Evolutionary conservation across 1,140 invertebrate genomes (phyloP), one percentile per base, ranked within the genome.

Genomic region (Drosophila repletoides): DNA sequence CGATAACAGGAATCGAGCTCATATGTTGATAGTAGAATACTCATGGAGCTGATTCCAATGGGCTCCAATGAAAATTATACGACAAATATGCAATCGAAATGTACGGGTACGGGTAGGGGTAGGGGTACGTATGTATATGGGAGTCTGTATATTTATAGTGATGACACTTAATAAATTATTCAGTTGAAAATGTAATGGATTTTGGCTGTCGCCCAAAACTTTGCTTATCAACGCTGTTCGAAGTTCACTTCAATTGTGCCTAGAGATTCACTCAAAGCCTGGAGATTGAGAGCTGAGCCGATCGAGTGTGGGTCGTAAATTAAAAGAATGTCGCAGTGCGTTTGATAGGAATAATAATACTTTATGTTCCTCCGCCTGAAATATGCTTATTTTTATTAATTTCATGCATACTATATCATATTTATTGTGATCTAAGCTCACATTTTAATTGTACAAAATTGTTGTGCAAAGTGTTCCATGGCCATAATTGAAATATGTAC

Each of bases 391-490:
- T 31, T 19, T 33, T 46, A 34, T 53, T 21, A 22, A 10, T 21
- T 2, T 10, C 17, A 28, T 12, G 12, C 14, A 36, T 45, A 45
- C n/a, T 31, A 40, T 45, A 5, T 31, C 38, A 26, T 48, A 22
- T 36, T 14, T 36, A 26, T 3, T 2, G n/a, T n/a, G n/a, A n/a
- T n/a, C n/a, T n/a, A n/a, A n/a, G n/a, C 26, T 12, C 36, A 43
- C 24, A 43, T 61, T 61, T 61, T 61, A 64, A 64, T 64, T 38
- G 51, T 46, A 51, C 10, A 22, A 64, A 64, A 55, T 64, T 22
- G 5, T n/a, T 19, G 48, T 9, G 36, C 38, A 26, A 63, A 63
- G 7, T 7, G 15, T 53, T 53, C 34, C 59, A 63, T 53, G 48
- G 59, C 26, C 49, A 63, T 63, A 33, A 53, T 53, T 53, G 19